Evolutionary conservation across 2,888 invertebrate genomes (phyloP).

Genomic region (Thereva nobilitata): DNA sequence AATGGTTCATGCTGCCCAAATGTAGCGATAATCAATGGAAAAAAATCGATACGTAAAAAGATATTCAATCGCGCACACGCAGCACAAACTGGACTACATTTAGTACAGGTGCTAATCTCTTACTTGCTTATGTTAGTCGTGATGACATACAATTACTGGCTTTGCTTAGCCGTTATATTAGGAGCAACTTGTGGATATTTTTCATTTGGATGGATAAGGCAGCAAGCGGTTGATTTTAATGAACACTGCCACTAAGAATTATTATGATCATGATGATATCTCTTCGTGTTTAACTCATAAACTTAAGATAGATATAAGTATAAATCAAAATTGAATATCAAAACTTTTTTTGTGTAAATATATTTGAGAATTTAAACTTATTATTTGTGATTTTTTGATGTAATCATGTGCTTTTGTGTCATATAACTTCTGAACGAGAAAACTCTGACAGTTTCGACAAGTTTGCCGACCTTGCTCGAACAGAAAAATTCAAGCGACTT

Average conservation of each 20-base stretch:
- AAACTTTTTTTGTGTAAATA: no score
- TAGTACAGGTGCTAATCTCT: conserved; percentile 52
- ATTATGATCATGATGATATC: no score
- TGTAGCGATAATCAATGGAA: conserved; percentile 44
- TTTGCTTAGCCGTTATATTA: conserved; percentile 53
- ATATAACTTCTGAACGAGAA: no score
- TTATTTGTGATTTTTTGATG: no score
- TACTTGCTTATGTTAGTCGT: conserved; percentile 56
- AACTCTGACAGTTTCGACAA: no score
- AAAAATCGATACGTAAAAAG: conserved; percentile 41
- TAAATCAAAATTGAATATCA: no score
- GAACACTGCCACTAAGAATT: conserved; percentile 53
- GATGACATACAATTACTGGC: conserved; percentile 57
- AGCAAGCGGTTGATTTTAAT: conserved; percentile 48
- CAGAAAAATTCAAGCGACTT: no score
- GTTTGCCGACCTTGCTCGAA: no score
- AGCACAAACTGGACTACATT: conserved; percentile 43
- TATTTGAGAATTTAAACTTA: no score
- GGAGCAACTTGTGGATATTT: conserved; percentile 55
- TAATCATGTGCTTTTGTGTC: no score
- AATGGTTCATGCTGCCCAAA: conserved; percentile 45
- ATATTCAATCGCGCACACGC: conserved; percentile 45
- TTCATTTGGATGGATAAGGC: conserved; percentile 53
- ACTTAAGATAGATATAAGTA: no score
- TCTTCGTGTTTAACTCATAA: no score